Evolutionary conservation across 92 coral and sea anemone species (phyloP), one percentile per base, ranked within the genome.

Genomic region (Palythoa caribaeorum): DNA sequence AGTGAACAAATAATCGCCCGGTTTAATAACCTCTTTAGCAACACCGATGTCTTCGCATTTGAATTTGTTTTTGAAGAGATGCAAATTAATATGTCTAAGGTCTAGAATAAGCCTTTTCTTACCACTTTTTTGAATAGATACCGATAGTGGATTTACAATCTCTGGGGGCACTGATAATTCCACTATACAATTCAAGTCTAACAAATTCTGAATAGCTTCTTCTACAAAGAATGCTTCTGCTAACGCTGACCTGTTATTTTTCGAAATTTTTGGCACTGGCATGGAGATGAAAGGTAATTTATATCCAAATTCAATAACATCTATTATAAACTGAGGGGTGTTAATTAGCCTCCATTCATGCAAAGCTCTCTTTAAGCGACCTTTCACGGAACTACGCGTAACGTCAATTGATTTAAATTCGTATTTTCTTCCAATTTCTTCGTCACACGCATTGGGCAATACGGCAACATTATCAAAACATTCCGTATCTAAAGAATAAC

Each of bases 51-150:
- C 88, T 70, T 90, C 88, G 54, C 90, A 76, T 76, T 90, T 73
- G 39, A 90, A 92, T 62, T 87, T 83, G 9, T 60, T 77, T 21
- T 83, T 87, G 68, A 13, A 87, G 21, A 89, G 35, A 44, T 50
- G 89, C 35, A 69, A 69, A 53, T 87, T 90, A 10, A 92, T 87
- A 59, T 90, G 93, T 35, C 95, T 81, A 17, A 92, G 85, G 53
- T 92, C 94, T 57, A 91, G 39, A 7, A 88, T 71, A 19, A 75
- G 38, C n/a, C 89, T 77, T 78, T 91, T 83, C 60, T 91, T 91
- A 1, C 87, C 92, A 3, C 16, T 11, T 13, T 57, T 36, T 38
- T 89, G 88, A 57, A 72, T 74, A 39, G 87, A 66, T 2, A 90
- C 86, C 1, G 71, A 78, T 28, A 84, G 69, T 62, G 83, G 76